phyloP scores from a whole-genome alignment of 1,140 invertebrate genomes.

The Lethrus apterus region DNA sequence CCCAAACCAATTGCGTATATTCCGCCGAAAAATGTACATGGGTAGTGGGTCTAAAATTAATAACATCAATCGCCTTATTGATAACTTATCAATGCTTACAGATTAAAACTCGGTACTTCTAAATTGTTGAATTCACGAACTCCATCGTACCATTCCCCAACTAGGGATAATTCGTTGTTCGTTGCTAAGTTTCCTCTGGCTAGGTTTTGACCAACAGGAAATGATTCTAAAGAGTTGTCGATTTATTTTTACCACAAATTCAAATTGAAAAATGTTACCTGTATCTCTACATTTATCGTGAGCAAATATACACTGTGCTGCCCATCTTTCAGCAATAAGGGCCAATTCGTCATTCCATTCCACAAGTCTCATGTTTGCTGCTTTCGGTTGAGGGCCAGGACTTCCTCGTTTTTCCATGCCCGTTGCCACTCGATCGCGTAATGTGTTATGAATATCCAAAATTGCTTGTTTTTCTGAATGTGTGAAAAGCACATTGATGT shows the following conservation, averaged over 20 bases:
- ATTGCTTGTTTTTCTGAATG: conserved; percentile 31
- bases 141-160: conserved; percentile 36
- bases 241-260: neutral
- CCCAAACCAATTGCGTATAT: conserved; percentile 45
- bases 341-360: conserved; percentile 58
- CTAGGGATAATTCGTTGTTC: conserved; percentile 27
- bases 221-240: conserved; percentile 24
- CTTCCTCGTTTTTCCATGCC: conserved; percentile 43
- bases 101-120: conserved; percentile 11
- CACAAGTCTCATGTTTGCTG: conserved; percentile 48
- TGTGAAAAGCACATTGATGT: conserved; percentile 26
- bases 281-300: conserved; percentile 51
- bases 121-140: conserved; percentile 26
- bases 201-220: conserved; percentile 39
- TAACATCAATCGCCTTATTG: neutral
- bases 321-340: conserved; percentile 52
- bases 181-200: conserved; percentile 29
- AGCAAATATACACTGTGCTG: conserved; percentile 50
- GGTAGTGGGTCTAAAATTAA: conserved; percentile 13
- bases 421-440: conserved; percentile 43
- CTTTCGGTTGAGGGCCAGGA: conserved; percentile 47
- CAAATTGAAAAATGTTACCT: conserved; percentile 29
- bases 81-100: conserved; percentile 6
- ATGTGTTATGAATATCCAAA: conserved; percentile 43
- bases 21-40: conserved; percentile 29